Base-by-base conservation (phyloP, 2,888 invertebrate species). In the Parnassius apollo region DNA sequence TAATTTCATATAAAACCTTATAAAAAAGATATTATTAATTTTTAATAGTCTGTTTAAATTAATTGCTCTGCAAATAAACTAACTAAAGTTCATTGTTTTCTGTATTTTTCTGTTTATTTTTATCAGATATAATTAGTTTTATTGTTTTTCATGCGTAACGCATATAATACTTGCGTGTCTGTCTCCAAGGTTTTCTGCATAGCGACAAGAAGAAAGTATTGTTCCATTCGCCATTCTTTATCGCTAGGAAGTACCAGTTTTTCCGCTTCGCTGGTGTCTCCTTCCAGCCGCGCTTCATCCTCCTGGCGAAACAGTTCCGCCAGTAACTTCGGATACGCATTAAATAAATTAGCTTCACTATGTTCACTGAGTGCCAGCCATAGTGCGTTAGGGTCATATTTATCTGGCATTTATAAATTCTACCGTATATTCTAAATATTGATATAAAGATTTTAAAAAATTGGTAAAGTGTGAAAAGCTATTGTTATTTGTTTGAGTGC, bases 161-260 rank as follows among this genome's bases (percentile, higher is more conserved):
- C 7, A 52, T 25, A 35, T 46, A 54, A 68, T 68, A 75, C 75
- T 74, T 69, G 74, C 82, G 72, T 75, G 70, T 85, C 75, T 70
- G 66, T 61, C 57, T 83, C 82, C 71, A 82, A 70, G 67, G 85
- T 81, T 73, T 95, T 93, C 78, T 95, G 95, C 77, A 94, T 86
- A 53, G 93, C 93, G 13, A 96, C 94, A 67, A 95, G 85, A 65
- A 91, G 88, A 76, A 94, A 95, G 76, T 96, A 96, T 76, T 95
- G 94, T 68, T 93, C 93, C 50, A 94, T 91, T 64, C 94, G 88
- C 93, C 94, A 96, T 46, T 93, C 93, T 69, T 92, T 93, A 73
- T 95, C 94, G 73, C 95, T 95, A 10, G 95, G 95, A 49, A 95
- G 85, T 48, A 94, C 90, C 64, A 95, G 87, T 51, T 91, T 91